Percentiles rank a stretch among this genome's conserved stretches.
phyloP scores from a whole-genome alignment of 1,140 invertebrate species.

The Zaprionus vittiger region DNA sequence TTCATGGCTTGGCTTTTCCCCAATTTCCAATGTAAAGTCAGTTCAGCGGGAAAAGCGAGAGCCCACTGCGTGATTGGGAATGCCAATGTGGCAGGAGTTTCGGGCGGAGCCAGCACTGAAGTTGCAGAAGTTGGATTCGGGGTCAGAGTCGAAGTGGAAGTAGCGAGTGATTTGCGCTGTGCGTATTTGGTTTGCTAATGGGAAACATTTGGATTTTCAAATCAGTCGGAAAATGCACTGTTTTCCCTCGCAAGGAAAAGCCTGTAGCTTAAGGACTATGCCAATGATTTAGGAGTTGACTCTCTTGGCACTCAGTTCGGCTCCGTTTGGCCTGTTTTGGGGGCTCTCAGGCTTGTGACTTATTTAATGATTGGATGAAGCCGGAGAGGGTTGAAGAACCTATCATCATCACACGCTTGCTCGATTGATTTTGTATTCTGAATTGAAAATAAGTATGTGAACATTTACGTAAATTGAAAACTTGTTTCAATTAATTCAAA shows the following conservation, averaged over 20 bases:
- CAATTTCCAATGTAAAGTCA: constrained; percentile 74
- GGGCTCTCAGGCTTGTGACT: constrained; percentile 40
- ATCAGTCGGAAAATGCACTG: constrained; percentile 78
- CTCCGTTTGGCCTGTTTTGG: neutral
- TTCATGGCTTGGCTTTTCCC: constrained; percentile 81
- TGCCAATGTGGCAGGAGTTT: constrained; percentile 14
- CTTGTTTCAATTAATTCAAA: neutral
- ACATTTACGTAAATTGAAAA: neutral
- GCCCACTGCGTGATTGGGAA: constrained; percentile 37
- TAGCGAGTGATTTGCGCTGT: constrained; percentile 29
- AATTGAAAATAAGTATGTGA: neutral
- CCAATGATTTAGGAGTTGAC: constrained; percentile 59
- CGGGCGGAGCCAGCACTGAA: neutral
- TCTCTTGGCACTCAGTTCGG: neutral
- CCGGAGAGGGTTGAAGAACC: neutral
- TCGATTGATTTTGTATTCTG: neutral
- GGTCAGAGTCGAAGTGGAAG: constrained; percentile 8
- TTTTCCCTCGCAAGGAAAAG: constrained; percentile 39
- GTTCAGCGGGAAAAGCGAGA: constrained; percentile 25
- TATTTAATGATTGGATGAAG: constrained; percentile 48
- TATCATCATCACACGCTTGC: neutral
- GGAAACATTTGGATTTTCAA: constrained; percentile 77
- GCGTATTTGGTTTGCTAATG: constrained; percentile 82
- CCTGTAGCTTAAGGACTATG: constrained; percentile 64
- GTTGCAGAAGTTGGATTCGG: neutral